Conservation (phyloP, 2,113 vertebrate species). For the Onychorhynchus coronatus region DNA sequence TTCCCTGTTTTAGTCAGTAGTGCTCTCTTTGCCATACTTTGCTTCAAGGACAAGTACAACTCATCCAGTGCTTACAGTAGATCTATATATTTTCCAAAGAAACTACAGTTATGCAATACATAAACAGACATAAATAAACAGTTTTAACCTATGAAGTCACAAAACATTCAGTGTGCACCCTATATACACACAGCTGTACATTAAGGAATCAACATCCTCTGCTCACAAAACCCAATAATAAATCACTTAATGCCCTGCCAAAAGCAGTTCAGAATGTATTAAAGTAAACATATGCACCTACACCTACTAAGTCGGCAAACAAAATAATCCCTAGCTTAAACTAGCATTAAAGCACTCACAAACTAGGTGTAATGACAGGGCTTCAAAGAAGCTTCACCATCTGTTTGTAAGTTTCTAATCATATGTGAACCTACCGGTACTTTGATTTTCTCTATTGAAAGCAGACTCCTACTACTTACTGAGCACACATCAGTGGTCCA, state of each 20-base stretch:
- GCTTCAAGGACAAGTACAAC: not conserved
- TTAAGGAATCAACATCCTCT: slow-evolving; percentile 44
- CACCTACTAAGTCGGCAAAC: slow-evolving; percentile 42
- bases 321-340: slow-evolving; percentile 50
- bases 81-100: not conserved
- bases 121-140: not conserved
- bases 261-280: slow-evolving; percentile 46
- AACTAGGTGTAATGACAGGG: not conserved
- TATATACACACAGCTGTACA: not conserved
- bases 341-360: not conserved
- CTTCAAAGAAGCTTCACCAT: not conserved
- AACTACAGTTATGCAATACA: not conserved
- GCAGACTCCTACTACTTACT: not conserved
- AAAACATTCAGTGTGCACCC: not conserved
- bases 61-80: not conserved
- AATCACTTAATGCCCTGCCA: slow-evolving; percentile 10
- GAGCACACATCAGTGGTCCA: not conserved
- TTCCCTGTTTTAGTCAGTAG: not conserved
- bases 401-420: slow-evolving; percentile 17
- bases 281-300: slow-evolving; percentile 25
- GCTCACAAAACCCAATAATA: slow-evolving; percentile 36
- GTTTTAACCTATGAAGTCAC: not conserved
- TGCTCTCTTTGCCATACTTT: not conserved
- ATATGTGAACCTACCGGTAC: not conserved
- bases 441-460: not conserved